A percentile compares a stretch with the other conserved stretches of the same genome.
Conservation (phyloP, 2,113 vertebrate genomes). For the Gobio gobio region DNA sequence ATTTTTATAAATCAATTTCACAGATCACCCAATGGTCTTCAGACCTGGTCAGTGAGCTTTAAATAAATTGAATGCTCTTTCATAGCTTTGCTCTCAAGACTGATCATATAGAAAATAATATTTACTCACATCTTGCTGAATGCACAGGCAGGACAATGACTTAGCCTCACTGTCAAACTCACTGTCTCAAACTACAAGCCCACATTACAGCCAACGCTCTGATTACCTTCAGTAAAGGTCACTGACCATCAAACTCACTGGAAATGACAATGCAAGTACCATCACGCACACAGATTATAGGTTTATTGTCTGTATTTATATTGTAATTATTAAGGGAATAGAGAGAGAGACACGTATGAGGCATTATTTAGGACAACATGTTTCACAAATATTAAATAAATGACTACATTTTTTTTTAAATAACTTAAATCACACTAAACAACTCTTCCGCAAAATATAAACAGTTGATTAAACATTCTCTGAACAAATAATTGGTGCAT, state of each 20-base stretch:
- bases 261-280: background rate
- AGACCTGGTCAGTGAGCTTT: background rate
- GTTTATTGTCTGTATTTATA: background rate
- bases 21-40: background rate
- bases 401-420: too few relatives aligned
- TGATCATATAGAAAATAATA: background rate
- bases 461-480: background rate
- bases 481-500: background rate
- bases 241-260: constrained; percentile 7
- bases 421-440: background rate
- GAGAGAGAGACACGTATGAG: background rate
- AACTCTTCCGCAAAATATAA: background rate
- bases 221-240: constrained; percentile 3
- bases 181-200: background rate
- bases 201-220: background rate
- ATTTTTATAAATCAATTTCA: background rate
- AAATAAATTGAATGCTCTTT: background rate
- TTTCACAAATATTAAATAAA: too few relatives aligned
- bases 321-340: background rate
- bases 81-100: background rate
- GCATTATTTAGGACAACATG: background rate
- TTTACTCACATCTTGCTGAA: background rate
- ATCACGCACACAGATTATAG: background rate
- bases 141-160: background rate
- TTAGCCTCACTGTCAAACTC: background rate